These are phyloP conservation scores for Drosophila formosana DNA, from an alignment of 2,888 invertebrate genomes.

Conservation along the genomic window DNA sequence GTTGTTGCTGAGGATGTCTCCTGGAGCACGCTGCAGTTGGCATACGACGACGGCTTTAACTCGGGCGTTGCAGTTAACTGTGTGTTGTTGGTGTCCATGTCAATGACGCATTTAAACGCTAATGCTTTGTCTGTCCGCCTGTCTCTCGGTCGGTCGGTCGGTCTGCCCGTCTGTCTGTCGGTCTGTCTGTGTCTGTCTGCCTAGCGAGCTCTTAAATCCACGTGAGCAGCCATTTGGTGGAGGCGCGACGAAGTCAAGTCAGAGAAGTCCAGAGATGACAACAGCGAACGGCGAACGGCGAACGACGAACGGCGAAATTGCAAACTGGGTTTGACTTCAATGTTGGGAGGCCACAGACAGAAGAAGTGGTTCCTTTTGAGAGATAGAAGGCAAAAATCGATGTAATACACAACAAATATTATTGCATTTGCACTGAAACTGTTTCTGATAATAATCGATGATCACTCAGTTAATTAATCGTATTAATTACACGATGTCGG, in stretches of 20 bases:
- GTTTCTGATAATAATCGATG: background rate
- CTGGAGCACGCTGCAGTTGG: slow-evolving; percentile 20
- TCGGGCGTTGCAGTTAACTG: slow-evolving; percentile 31
- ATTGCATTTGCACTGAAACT: background rate
- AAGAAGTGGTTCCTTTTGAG: background rate
- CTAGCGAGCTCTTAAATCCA: slow-evolving; percentile 20
- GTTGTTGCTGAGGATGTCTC: slow-evolving; percentile 30
- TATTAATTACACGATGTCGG: background rate
- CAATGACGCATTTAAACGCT: slow-evolving; percentile 26
- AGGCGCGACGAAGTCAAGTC: no score
- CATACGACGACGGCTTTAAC: slow-evolving; percentile 25
- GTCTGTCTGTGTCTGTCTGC: background rate
- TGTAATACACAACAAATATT: background rate
- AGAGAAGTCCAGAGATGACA: no score
- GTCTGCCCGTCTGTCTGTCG: background rate
- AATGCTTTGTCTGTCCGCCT: background rate
- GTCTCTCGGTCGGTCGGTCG: background rate
- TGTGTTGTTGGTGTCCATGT: slow-evolving; percentile 52
- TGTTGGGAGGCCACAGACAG: background rate
- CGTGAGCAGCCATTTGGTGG: slow-evolving; percentile 34
- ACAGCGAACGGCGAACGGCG: no score
- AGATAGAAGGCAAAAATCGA: slow-evolving; percentile 8
- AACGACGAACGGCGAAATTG: slow-evolving; percentile 1
- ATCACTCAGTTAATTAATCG: background rate
- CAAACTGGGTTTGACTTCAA: slow-evolving; percentile 10